A percentile compares a stretch with the other conserved stretches of the same genome.
These are phyloP conservation scores for Hiodon tergisus DNA, from an alignment of 2,113 vertebrate species.

Conservation along the genomic window DNA sequence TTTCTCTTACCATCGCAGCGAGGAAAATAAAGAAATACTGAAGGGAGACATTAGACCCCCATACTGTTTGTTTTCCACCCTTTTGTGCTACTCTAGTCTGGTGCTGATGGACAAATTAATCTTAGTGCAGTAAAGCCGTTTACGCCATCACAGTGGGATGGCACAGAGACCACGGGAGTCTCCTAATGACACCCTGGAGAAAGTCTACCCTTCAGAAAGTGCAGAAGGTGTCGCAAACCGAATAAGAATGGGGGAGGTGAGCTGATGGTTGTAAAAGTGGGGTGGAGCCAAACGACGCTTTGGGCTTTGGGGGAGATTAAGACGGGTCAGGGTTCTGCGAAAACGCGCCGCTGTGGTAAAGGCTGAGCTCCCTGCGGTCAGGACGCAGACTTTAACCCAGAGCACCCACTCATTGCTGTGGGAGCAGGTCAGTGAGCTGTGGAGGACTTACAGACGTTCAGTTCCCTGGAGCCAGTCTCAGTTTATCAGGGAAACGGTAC, in stretches of 20 bases:
- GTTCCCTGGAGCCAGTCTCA: too few relatives aligned
- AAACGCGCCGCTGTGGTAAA: not conserved
- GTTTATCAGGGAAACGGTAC: too few relatives aligned
- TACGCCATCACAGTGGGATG: constrained; percentile 33
- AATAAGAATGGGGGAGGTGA: constrained; percentile 18
- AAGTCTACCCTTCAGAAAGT: constrained; percentile 44
- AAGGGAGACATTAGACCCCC: not conserved
- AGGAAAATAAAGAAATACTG: not conserved
- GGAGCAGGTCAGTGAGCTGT: too few relatives aligned
- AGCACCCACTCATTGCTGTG: too few relatives aligned
- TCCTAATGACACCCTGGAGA: constrained; percentile 44
- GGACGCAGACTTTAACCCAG: constrained; percentile 37
- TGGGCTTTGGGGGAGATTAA: not conserved
- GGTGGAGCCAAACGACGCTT: not conserved
- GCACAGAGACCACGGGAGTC: constrained; percentile 25
- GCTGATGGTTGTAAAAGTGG: too few relatives aligned
- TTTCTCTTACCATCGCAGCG: not conserved
- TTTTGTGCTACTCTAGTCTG: constrained; percentile 30
- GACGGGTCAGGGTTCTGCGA: not conserved
- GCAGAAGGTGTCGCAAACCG: constrained; percentile 32
- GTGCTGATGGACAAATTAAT: constrained; percentile 44
- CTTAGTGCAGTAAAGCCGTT: constrained; percentile 42
- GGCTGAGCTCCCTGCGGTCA: constrained; percentile 41
- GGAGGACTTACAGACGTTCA: too few relatives aligned
- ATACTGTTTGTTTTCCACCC: not conserved